phyloP scores from a whole-genome alignment of 2,113 vertebrate genomes.

The Mastomys natalensis region DNA sequence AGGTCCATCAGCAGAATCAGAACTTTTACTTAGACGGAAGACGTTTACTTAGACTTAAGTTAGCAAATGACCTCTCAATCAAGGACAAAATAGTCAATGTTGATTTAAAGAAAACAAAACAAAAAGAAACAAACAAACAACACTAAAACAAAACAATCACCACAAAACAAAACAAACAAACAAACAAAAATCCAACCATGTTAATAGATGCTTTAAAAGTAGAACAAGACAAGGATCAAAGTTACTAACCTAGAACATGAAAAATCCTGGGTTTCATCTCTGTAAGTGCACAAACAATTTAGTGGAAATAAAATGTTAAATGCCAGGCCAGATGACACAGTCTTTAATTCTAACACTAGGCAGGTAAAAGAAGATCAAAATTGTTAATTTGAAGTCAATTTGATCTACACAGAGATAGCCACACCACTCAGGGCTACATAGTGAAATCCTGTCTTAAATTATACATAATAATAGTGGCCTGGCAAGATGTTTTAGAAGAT shows the following conservation, averaged over 20 bases:
- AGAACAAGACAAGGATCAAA: neutral
- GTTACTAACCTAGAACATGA: neutral
- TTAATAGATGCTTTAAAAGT: neutral
- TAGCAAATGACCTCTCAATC: neutral
- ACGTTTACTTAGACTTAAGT: neutral
- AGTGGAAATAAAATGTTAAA: neutral
- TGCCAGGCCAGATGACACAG: neutral
- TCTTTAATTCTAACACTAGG: neutral
- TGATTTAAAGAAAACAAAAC: neutral
- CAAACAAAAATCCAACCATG: too few relatives aligned
- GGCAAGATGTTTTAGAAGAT: neutral
- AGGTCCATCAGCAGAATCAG: neutral
- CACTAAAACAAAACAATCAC: too few relatives aligned
- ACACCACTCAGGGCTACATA: neutral
- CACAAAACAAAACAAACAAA: too few relatives aligned
- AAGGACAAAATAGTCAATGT: neutral
- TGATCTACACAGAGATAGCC: neutral
- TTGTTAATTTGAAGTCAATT: neutral
- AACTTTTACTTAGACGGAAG: neutral
- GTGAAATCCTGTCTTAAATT: neutral
- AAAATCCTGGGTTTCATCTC: neutral
- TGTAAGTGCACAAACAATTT: neutral
- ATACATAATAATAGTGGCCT: neutral
- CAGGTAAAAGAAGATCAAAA: neutral
- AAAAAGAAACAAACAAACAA: neutral